These are phyloP conservation scores for Phalacrocorax brasilianus DNA, from an alignment of 2,113 vertebrate species.

Conservation along the genomic window DNA sequence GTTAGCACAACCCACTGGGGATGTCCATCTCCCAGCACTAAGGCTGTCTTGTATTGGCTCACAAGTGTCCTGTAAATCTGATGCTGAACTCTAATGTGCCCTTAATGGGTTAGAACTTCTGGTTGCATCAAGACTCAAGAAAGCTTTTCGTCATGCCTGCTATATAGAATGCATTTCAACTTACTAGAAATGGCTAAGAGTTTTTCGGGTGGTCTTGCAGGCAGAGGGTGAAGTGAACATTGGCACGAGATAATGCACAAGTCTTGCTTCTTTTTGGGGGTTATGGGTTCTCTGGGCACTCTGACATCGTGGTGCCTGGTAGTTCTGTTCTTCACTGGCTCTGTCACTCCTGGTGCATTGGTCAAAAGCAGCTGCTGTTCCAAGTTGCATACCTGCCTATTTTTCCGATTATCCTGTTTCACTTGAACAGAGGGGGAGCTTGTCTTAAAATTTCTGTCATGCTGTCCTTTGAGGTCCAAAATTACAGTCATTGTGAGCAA, in stretches of 20 bases:
- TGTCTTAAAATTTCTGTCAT: conserved; percentile 72
- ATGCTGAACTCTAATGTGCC: neutral
- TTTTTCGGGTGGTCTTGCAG: conserved; percentile 20
- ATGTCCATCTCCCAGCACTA: conserved; percentile 39
- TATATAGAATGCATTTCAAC: neutral
- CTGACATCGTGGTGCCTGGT: conserved; percentile 27
- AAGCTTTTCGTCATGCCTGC: conserved; percentile 15
- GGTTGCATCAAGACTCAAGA: neutral
- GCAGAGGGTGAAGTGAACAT: neutral
- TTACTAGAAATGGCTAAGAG: neutral
- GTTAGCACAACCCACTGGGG: conserved; percentile 4
- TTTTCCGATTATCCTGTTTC: conserved; percentile 75
- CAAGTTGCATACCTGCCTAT: conserved; percentile 71
- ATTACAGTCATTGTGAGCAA: conserved; percentile 52
- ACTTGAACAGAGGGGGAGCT: conserved; percentile 75
- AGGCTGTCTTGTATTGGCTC: conserved; percentile 21
- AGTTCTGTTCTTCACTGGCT: conserved; percentile 50
- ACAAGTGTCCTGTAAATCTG: conserved; percentile 1
- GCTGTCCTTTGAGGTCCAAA: conserved; percentile 75
- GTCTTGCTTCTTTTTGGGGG: neutral
- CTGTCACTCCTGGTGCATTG: conserved; percentile 49
- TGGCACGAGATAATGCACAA: neutral
- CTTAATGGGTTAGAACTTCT: conserved; percentile 8
- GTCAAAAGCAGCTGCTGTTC: conserved; percentile 69
- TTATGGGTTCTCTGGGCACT: conserved; percentile 55